These are phyloP conservation scores for Etheostoma spectabile DNA, from an alignment of 2,113 vertebrate genomes.

Conservation along the genomic window DNA sequence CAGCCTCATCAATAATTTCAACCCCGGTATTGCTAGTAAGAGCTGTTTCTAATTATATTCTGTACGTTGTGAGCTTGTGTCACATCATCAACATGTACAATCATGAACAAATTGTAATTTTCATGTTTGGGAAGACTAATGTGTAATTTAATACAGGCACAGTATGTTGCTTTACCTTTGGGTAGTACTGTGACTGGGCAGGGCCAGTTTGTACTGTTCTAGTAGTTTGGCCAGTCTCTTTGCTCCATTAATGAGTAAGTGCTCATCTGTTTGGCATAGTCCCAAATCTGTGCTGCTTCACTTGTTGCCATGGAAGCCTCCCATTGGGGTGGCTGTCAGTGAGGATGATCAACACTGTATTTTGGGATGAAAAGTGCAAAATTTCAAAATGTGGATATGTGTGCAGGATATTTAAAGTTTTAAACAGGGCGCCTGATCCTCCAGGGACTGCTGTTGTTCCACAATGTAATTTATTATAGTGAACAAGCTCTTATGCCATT, in stretches of 20 bases:
- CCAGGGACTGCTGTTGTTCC: background rate
- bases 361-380: slow-evolving; percentile 28
- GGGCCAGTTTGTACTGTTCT: slow-evolving; percentile 26
- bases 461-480: background rate
- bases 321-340: slow-evolving; percentile 56
- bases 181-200: slow-evolving; percentile 14
- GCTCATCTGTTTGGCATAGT: slow-evolving; percentile 66
- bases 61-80: background rate
- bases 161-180: background rate
- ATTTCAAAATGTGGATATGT: background rate
- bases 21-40: too few species aligned
- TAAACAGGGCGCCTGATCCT: background rate
- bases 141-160: background rate
- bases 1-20: background rate
- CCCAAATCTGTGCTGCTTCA: slow-evolving; percentile 68
- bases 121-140: background rate
- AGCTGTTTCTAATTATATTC: background rate
- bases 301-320: slow-evolving; percentile 78
- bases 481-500: background rate
- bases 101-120: background rate
- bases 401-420: slow-evolving; percentile 1
- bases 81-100: background rate
- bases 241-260: slow-evolving; percentile 63
- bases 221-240: slow-evolving; percentile 20
- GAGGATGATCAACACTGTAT: slow-evolving; percentile 41